Evolutionary conservation across 2,797 vertebrate genomes (phyloP), one percentile per base, ranked within the genome.

Genomic region (Ctenopoma multispine): DNA sequence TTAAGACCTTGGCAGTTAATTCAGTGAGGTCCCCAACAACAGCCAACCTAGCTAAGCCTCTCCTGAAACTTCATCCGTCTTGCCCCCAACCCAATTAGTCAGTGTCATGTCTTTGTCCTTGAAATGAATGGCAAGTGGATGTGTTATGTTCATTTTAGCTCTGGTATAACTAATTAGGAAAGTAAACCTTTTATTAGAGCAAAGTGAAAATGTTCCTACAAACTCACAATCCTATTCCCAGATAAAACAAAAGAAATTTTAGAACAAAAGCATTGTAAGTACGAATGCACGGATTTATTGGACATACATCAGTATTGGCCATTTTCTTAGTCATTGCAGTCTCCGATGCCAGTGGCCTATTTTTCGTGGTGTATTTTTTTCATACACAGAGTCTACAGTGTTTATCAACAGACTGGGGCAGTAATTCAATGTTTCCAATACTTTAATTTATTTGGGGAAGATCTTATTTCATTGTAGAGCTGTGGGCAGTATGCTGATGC

Each of bases 1-100:
- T 67, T 36, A 56, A 63, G 78, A 59, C 70, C 69, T 77, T 81
- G 79, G 81, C 66, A 75, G 59, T 69, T 46, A 69, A 46, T 58
- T 72, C 73, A 84, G 36, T 9, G 46, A 56, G 49, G 29, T 81
- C 58, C 63, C 72, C 8, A 18, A 70, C 18, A 74, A 63, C 31
- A 51, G 34, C 21, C 31, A 58, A 31, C 40, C 36, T 40, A 47
- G 29, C 48, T 69, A 24, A 72, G 49, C 65, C 59, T 63, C 54
- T 50, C 18, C 43, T 29, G 3, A 67, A 57, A 70, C 17, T 0
- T 4, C 34, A 44, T 51, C 24, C 34, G 41, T 66, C 36, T 43
- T 48, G 40, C 36, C 41, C 59, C 31, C 55, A 62, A 46, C 44
- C 61, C 46, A 63, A 79, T 72, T 71, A 83, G 36, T 15, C 13